phyloP scores from a whole-genome alignment of 2,888 invertebrate genomes.

The Andrena bucephala region DNA sequence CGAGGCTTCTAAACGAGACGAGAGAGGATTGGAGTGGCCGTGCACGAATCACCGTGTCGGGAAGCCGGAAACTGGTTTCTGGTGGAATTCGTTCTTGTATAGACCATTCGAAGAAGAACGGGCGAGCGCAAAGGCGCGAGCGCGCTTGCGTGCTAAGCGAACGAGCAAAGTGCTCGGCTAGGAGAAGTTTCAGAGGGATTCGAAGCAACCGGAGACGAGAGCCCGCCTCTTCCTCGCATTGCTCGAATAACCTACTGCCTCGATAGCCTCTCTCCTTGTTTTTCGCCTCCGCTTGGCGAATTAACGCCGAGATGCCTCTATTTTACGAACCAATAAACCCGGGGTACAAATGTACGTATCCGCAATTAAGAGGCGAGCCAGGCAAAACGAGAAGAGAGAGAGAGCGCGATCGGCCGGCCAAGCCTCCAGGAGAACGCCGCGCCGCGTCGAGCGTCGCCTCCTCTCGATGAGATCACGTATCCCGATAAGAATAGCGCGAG shows the following conservation, averaged over 20 bases:
- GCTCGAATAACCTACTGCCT: conserved; percentile 37
- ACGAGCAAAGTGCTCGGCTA: conserved; percentile 27
- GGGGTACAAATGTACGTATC: conserved; percentile 32
- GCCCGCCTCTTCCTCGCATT: conserved; percentile 2
- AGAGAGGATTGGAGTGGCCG: conserved; percentile 44
- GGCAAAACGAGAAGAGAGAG: background rate
- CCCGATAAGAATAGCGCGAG: conserved; percentile 19
- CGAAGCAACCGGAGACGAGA: conserved; percentile 12
- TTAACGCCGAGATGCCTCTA: conserved; percentile 17
- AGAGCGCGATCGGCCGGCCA: background rate
- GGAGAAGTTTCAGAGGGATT: conserved; percentile 37
- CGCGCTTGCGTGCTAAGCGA: conserved; percentile 17
- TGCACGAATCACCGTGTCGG: conserved; percentile 55
- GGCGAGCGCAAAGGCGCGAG: conserved; percentile 16
- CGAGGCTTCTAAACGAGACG: conserved; percentile 32
- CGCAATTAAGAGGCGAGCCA: conserved; percentile 33
- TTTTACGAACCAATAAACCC: conserved; percentile 49
- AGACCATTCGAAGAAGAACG: conserved; percentile 34
- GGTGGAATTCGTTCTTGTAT: conserved; percentile 57
- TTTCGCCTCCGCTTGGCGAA: background rate
- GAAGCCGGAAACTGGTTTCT: conserved; percentile 66
- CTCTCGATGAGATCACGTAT: conserved; percentile 28
- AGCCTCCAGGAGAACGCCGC: background rate
- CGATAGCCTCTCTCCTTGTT: background rate
- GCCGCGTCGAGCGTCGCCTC: no score